A percentile compares a stretch with the other conserved stretches of the same genome.
Conservation (phyloP, 2,113 vertebrate genomes). For the Microcebus jonahi region DNA sequence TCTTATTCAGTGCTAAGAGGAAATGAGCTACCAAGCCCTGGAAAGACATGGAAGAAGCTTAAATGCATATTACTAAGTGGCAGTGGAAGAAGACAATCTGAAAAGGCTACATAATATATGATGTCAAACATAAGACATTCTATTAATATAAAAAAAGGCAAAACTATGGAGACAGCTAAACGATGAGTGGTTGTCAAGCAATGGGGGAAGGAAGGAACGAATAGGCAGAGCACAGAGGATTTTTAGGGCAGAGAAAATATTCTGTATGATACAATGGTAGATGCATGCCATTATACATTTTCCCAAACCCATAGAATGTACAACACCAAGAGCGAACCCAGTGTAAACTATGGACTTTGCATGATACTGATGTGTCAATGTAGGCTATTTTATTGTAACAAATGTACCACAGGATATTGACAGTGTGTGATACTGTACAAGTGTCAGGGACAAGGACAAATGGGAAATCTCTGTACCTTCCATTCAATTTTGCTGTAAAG, state of each 20-base stretch:
- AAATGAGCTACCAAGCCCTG: background rate
- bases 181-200: background rate
- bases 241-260: background rate
- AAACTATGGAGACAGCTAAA: background rate
- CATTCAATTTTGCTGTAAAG: background rate
- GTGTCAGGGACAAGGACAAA: background rate
- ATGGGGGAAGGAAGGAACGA: background rate
- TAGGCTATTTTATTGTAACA: background rate
- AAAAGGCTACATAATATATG: background rate
- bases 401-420: background rate
- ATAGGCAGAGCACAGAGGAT: background rate
- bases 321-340: background rate
- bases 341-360: background rate
- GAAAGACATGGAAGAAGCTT: background rate
- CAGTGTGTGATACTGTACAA: background rate
- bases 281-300: background rate
- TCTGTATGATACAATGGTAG: background rate
- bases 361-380: background rate
- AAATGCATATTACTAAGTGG: background rate
- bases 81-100: background rate
- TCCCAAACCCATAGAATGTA: background rate
- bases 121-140: background rate
- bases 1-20: background rate
- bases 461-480: background rate
- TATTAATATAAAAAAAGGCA: background rate